phyloP scores from a whole-genome alignment of 2,113 vertebrate species.

The Cyphomyrus plagiostoma region DNA sequence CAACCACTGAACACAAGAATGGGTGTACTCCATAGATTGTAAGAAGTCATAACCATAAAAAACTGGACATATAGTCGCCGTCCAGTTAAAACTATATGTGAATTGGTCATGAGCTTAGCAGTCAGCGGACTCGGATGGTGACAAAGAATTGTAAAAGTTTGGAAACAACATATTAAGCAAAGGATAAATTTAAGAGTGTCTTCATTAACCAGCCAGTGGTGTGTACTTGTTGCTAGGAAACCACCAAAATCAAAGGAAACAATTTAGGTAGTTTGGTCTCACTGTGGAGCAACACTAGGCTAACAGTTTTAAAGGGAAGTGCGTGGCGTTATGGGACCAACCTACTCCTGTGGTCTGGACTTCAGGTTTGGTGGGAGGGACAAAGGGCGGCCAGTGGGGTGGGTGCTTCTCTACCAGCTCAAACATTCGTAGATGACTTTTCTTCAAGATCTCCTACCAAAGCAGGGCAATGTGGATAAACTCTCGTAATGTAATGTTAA shows the following conservation, averaged over 20 bases:
- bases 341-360: conserved; percentile 81
- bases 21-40: neutral
- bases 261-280: neutral
- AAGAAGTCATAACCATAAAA: neutral
- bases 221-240: neutral
- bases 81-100: too few species aligned
- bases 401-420: conserved; percentile 82
- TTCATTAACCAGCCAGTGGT: neutral
- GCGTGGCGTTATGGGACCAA: conserved; percentile 27
- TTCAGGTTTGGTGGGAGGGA: conserved; percentile 75
- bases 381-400: conserved; percentile 77
- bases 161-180: neutral
- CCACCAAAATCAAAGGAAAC: neutral
- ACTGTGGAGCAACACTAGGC: neutral
- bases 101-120: neutral
- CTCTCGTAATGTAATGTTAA: neutral
- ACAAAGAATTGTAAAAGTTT: neutral
- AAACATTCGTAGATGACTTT: conserved; percentile 74
- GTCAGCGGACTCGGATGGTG: neutral
- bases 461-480: conserved; percentile 5
- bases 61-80: neutral
- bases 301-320: neutral
- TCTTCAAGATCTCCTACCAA: conserved; percentile 71
- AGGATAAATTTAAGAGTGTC: neutral
- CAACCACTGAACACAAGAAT: neutral